These are phyloP conservation scores for Halcyon malimbica DNA, from an alignment of 2,113 vertebrate genomes.

Conservation along the genomic window DNA sequence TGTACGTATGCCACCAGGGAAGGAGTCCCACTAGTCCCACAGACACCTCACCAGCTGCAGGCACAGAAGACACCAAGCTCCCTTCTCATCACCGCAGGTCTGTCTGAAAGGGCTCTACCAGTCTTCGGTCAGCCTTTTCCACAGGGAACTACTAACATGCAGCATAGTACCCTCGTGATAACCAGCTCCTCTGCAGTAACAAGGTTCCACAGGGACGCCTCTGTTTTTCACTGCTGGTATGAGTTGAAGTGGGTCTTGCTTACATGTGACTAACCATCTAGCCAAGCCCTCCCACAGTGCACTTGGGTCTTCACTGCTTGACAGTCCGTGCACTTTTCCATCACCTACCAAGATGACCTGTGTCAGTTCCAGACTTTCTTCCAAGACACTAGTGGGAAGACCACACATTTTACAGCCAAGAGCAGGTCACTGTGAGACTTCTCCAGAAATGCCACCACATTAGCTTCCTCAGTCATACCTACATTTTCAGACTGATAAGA, in stretches of 20 bases:
- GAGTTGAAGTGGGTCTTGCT: not conserved
- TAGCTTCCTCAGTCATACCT: not conserved
- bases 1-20: not conserved
- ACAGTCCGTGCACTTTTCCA: not conserved
- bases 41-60: not conserved
- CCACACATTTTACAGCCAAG: not conserved
- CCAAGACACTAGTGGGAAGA: not conserved
- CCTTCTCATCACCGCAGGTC: not conserved
- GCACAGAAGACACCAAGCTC: not conserved
- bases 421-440: not conserved
- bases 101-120: not conserved
- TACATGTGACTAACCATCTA: not conserved
- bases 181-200: not conserved
- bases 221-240: not conserved
- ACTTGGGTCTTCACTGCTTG: not conserved
- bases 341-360: not conserved
- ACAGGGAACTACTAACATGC: not conserved
- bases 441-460: not conserved
- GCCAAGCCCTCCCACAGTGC: not conserved
- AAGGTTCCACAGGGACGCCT: not conserved
- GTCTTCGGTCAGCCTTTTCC: not conserved
- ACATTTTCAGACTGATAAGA: not conserved
- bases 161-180: rapidly evolving
- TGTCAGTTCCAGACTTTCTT: not conserved
- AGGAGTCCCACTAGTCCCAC: not conserved